Base-by-base conservation (phyloP, 2,113 vertebrate species). In the Perca fluviatilis region DNA sequence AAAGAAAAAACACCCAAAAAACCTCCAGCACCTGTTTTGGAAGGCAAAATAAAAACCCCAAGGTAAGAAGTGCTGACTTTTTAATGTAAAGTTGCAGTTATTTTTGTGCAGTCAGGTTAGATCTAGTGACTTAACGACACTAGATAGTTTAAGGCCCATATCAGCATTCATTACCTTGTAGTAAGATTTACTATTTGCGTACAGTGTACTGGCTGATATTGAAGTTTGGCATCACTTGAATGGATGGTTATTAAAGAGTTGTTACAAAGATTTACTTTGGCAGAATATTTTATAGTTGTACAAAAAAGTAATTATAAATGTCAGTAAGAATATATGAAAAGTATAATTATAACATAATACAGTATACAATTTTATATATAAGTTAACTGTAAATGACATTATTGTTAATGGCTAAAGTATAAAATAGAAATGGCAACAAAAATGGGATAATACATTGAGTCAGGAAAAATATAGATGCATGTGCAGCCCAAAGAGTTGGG, bases 21-120 rank as follows among this genome's bases (percentile, higher is more conserved):
- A 62, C 18, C 58, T 21, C 18, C 40, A 27, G 60, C 14, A 16
- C 15, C 57, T 21, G 71, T 21, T 49, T 25, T 67, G 1, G 5
- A 53, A 15, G 3, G 2, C 11, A 30, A 74, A 66, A 19, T 3
- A 27, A 72, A 88, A 65, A 27, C 21, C 19, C 4, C 15, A 21
- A 57, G 23, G 85, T 87, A 63, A 27, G 75, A 74, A 64, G 21
- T 40, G 14, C 70, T n/a, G 9, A 47, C 12, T 8, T 54, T 74
- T 58, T 15, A 2, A 46, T 63, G 16, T 51, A 3, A n/a, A 30
- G 13, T 73, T 57, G 21, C 3, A 60, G 4, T 50, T 50, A 64
- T 40, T 11, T 66, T 43, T 49, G 23, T 6, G 8, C 54, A 36
- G 11, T 53, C 2, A 50, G 6, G 60, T 68, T 49, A 13, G 21